These are phyloP conservation scores for Spodoptera exigua DNA, from an alignment of 2,888 invertebrate genomes.

Conservation along the genomic window DNA sequence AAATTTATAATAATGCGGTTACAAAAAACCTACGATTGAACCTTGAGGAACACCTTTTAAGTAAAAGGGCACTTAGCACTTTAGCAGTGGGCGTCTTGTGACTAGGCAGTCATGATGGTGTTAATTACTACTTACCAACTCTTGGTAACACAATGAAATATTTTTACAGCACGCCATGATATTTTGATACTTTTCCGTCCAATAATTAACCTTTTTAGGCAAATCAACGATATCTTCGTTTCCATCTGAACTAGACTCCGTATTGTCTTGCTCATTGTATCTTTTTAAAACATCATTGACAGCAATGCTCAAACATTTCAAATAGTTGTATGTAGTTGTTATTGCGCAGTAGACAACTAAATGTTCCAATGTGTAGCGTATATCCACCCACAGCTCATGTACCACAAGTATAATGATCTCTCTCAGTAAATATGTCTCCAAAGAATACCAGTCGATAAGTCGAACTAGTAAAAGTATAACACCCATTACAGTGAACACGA, in stretches of 20 bases:
- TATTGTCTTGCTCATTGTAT: conserved; percentile 19
- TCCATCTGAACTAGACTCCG: conserved; percentile 8
- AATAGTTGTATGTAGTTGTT: conserved; percentile 19
- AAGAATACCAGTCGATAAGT: conserved; percentile 13
- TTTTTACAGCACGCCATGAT: conserved; percentile 43
- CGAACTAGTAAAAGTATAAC: conserved; percentile 12
- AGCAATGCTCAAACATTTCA: conserved; percentile 22
- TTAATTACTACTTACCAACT: conserved; percentile 31
- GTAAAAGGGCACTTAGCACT: background rate
- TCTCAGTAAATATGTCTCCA: conserved; percentile 7
- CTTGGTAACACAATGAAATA: conserved; percentile 39
- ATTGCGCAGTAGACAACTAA: conserved; percentile 36
- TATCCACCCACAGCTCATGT: conserved; percentile 36
- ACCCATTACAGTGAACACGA: conserved; percentile 28
- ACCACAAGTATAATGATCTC: conserved; percentile 22
- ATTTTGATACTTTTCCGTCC: conserved; percentile 38
- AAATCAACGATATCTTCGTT: conserved; percentile 23
- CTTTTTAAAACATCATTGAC: conserved; percentile 27
- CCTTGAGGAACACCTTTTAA: background rate
- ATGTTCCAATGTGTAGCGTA: conserved; percentile 36
- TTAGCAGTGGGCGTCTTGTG: too few species aligned
- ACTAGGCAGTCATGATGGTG: too few species aligned
- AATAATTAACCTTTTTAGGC: conserved; percentile 25
- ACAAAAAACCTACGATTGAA: background rate
- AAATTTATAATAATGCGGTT: too few species aligned